Conservation (phyloP, 2,888 invertebrate genomes). For the Acleris cristana region DNA sequence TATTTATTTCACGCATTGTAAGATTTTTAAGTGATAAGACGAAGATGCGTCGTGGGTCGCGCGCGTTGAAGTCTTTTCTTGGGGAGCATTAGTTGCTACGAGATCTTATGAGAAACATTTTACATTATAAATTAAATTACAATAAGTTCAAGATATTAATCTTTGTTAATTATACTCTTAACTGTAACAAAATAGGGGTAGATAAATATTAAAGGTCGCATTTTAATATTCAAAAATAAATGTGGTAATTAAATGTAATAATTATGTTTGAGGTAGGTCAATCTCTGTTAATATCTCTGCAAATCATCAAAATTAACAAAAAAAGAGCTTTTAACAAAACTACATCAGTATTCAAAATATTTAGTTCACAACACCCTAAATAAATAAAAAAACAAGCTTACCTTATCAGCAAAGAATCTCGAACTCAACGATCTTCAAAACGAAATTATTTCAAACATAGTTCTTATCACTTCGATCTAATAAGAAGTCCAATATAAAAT, state of each 20-base stretch:
- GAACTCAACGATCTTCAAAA: constrained; percentile 21
- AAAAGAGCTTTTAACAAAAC: too few relatives aligned
- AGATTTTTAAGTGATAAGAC: background rate
- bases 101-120: background rate
- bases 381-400: constrained; percentile 1
- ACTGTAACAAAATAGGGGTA: too few relatives aligned
- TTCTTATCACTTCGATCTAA: constrained; percentile 16
- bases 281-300: too few relatives aligned
- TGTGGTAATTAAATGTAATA: too few relatives aligned
- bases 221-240: too few relatives aligned
- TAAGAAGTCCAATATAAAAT: constrained; percentile 9
- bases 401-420: constrained; percentile 18
- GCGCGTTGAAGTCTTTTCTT: constrained; percentile 4
- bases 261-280: too few relatives aligned
- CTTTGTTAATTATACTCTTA: too few relatives aligned
- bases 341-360: too few relatives aligned
- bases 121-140: too few relatives aligned
- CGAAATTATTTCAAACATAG: constrained; percentile 22
- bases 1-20: background rate
- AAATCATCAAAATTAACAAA: too few relatives aligned
- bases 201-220: too few relatives aligned
- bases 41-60: constrained; percentile 1
- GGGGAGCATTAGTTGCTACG: background rate
- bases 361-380: background rate
- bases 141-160: too few relatives aligned